phyloP scores from a whole-genome alignment of 2,113 vertebrate genomes.

The Montifringilla adamsi region DNA sequence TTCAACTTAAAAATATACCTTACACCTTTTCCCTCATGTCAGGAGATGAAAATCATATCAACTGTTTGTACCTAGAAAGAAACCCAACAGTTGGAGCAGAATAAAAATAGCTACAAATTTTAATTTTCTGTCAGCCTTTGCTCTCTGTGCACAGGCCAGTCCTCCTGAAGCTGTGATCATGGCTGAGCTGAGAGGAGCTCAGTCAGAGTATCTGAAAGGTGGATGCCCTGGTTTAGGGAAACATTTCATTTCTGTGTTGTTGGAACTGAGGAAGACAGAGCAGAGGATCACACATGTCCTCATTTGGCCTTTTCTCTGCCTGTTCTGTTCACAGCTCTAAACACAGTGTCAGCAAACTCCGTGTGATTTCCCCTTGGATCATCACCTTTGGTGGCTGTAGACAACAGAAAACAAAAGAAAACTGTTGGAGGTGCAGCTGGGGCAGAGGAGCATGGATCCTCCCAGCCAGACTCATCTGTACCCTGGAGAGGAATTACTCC shows the following conservation, averaged over 20 bases:
- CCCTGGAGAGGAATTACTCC: neutral
- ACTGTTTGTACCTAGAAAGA: neutral
- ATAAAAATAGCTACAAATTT: neutral
- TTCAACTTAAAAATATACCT: neutral
- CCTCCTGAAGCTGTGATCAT: neutral
- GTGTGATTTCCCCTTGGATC: neutral
- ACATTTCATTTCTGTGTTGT: neutral
- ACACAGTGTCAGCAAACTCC: rapidly evolving
- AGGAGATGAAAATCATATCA: neutral
- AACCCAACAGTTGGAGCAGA: neutral
- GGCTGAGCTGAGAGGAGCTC: neutral
- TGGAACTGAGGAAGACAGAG: neutral
- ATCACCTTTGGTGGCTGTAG: neutral
- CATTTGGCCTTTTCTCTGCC: neutral
- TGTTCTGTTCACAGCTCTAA: neutral
- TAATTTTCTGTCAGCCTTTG: neutral
- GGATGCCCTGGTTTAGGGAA: neutral
- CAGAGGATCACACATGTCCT: neutral
- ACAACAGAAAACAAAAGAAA: neutral
- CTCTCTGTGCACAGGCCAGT: neutral
- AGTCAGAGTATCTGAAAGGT: neutral
- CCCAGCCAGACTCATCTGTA: neutral
- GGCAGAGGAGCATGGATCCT: neutral
- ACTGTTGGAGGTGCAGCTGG: neutral
- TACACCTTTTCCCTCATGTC: neutral